Evolutionary conservation across 2,113 vertebrate genomes (phyloP).

Genomic region (Ptilorrhoa leucosticta): DNA sequence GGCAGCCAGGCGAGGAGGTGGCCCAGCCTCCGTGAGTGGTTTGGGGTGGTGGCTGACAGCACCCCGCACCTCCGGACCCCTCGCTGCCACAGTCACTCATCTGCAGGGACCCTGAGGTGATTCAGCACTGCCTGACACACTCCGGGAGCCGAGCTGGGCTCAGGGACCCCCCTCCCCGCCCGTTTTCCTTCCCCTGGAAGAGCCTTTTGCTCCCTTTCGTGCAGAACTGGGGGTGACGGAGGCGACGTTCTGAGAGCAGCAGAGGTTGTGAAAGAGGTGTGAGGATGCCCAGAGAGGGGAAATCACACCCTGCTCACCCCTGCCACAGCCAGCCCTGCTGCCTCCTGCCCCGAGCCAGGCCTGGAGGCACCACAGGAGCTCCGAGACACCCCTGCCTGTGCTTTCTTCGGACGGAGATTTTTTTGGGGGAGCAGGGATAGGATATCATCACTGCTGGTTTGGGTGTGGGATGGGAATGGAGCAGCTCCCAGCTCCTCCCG

Average conservation of each 20-base stretch:
- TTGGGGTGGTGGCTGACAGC: background rate
- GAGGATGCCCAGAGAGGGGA: background rate
- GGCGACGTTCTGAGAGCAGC: background rate
- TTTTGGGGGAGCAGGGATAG: no score
- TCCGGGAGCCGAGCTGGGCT: background rate
- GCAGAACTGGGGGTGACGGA: background rate
- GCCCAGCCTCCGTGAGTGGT: background rate
- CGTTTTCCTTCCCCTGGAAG: background rate
- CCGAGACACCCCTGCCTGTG: background rate
- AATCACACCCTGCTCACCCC: background rate
- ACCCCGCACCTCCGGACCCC: background rate
- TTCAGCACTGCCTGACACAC: background rate
- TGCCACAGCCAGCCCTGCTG: background rate
- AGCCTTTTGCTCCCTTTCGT: background rate
- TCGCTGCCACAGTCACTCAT: background rate
- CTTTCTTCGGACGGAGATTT: background rate
- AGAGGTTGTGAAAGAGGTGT: background rate
- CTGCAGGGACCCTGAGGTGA: background rate
- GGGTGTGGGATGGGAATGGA: background rate
- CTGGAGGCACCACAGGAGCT: background rate
- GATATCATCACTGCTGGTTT: background rate
- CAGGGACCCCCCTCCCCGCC: background rate
- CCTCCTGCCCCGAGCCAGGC: background rate
- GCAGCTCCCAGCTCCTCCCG: background rate
- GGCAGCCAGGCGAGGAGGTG: background rate